phyloP scores from a whole-genome alignment of 2,113 vertebrate genomes.

The Nestor notabilis region DNA sequence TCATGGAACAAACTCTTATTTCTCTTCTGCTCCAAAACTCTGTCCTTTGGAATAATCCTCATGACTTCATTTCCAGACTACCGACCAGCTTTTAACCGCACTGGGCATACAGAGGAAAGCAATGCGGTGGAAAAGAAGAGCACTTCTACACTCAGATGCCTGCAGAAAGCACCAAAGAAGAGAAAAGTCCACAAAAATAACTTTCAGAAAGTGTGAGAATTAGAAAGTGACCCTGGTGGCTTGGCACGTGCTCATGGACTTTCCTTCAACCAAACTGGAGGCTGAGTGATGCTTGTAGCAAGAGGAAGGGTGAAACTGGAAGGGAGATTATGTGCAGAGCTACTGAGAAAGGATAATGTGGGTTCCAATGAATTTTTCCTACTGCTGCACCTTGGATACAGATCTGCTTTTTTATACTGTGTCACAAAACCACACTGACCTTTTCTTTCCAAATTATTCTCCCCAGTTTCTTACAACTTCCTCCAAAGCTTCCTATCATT shows the following conservation, averaged over 20 bases:
- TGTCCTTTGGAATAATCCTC: constrained; percentile 13
- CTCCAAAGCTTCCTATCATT: not conserved
- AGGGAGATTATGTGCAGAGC: not conserved
- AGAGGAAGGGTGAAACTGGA: not conserved
- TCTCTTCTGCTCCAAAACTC: constrained; percentile 13
- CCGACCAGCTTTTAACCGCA: constrained; percentile 36
- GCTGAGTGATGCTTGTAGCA: not conserved
- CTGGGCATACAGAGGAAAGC: constrained; percentile 27
- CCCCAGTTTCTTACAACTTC: not conserved
- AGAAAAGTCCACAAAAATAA: constrained; percentile 16
- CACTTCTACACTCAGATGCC: not conserved
- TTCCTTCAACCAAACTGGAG: not conserved
- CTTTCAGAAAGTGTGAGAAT: constrained; percentile 46
- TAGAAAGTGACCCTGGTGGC: not conserved
- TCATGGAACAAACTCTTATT: not conserved
- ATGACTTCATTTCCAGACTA: constrained; percentile 46
- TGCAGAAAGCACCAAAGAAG: not conserved
- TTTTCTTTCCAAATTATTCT: not conserved
- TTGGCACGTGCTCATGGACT: not conserved
- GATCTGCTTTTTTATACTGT: not conserved
- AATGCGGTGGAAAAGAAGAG: not conserved
- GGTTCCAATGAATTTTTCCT: not conserved
- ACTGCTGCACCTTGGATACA: not conserved
- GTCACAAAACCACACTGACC: not conserved
- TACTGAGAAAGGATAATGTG: not conserved